phyloP scores from a whole-genome alignment of 2,113 vertebrate genomes.

The Pteropus alecto region DNA sequence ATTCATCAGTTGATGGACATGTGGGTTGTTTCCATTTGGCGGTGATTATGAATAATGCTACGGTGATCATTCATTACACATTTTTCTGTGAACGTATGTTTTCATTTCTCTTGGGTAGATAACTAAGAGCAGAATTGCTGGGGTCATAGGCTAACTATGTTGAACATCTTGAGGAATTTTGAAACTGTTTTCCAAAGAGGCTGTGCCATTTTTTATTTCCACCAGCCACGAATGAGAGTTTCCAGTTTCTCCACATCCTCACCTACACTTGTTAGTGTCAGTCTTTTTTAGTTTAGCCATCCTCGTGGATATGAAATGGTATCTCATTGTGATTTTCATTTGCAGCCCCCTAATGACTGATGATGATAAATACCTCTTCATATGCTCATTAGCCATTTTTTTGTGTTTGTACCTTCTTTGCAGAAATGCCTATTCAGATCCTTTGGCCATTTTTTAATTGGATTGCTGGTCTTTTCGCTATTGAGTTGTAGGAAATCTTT shows the following conservation, averaged over 20 bases:
- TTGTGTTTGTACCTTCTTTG: neutral
- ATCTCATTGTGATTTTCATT: conserved; percentile 4
- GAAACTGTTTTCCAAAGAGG: neutral
- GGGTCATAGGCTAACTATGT: neutral
- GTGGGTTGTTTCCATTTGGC: neutral
- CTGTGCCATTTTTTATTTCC: neutral
- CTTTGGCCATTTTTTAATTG: neutral
- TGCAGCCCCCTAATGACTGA: neutral
- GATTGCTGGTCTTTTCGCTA: neutral
- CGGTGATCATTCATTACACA: neutral
- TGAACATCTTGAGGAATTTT: neutral
- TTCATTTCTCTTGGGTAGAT: neutral
- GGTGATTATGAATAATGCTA: neutral
- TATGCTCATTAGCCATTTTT: neutral
- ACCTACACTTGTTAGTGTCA: neutral
- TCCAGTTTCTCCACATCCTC: neutral
- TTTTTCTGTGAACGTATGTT: neutral
- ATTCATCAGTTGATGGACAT: neutral
- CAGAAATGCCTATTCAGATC: neutral
- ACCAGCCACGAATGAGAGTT: neutral
- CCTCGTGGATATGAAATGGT: neutral
- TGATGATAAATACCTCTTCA: neutral
- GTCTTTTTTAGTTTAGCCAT: neutral
- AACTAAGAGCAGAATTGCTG: neutral
- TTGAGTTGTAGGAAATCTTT: neutral